A percentile compares a stretch with the other conserved stretches of the same genome.
Evolutionary conservation across 2,888 invertebrate genomes (phyloP).

Genomic region (Oithona nana): DNA sequence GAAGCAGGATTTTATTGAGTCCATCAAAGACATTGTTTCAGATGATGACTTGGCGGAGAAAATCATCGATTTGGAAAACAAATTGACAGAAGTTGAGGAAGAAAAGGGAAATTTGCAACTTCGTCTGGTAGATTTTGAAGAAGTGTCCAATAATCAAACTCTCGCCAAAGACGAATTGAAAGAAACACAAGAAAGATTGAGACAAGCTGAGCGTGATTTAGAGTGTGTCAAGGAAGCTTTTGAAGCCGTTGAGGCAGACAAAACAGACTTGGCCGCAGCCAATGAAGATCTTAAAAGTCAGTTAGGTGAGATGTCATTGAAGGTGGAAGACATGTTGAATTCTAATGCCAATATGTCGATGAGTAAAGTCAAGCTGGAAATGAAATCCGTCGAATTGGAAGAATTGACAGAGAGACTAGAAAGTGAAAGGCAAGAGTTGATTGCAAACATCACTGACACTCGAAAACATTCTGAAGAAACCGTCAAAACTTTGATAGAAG

Average conservation of each 20-base stretch:
- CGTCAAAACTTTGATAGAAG: background rate
- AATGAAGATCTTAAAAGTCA: no score
- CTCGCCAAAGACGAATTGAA: background rate
- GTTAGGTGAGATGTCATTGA: background rate
- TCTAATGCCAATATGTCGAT: constrained; percentile 15
- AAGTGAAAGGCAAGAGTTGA: background rate
- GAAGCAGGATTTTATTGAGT: constrained; percentile 15
- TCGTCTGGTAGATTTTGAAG: constrained; percentile 58
- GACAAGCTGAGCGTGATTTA: background rate
- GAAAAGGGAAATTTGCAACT: constrained; percentile 78
- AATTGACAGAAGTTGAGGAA: constrained; percentile 60
- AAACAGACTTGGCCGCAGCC: no score
- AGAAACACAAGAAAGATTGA: background rate
- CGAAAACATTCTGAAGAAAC: background rate
- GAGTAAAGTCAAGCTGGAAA: constrained; percentile 20
- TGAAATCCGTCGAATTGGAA: constrained; percentile 21
- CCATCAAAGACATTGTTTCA: constrained; percentile 21
- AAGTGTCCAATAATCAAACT: constrained; percentile 22
- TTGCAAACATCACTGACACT: background rate
- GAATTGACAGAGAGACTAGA: constrained; percentile 19
- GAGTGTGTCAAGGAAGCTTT: no score
- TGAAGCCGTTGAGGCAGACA: no score
- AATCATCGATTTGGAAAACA: constrained; percentile 25
- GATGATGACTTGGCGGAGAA: constrained; percentile 35
- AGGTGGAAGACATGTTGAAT: background rate